A percentile compares a stretch with the other conserved stretches of the same genome.
These are phyloP conservation scores for Ecliptopera silaceata DNA, from an alignment of 2,888 invertebrate genomes.

Conservation along the genomic window DNA sequence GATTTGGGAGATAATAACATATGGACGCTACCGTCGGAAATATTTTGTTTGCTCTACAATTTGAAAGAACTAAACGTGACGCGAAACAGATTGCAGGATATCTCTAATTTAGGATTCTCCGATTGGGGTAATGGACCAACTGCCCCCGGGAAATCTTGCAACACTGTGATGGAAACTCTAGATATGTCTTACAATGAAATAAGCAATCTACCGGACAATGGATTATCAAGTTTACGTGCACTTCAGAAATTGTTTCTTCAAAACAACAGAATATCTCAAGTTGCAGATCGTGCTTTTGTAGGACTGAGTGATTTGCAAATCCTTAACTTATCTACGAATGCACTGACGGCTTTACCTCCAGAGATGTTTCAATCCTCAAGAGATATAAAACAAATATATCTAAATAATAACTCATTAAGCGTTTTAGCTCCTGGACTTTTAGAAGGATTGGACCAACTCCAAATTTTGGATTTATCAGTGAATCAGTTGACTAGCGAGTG, in stretches of 20 bases:
- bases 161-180: constrained; percentile 86
- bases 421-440: constrained; percentile 89
- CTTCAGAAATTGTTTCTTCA: constrained; percentile 88
- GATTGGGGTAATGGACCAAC: constrained; percentile 87
- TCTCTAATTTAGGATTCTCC: constrained; percentile 88
- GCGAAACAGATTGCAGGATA: constrained; percentile 90
- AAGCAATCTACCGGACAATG: constrained; percentile 86
- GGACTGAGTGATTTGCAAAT: constrained; percentile 87
- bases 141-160: constrained; percentile 87
- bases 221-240: constrained; percentile 87
- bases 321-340: constrained; percentile 91
- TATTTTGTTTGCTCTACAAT: constrained; percentile 88
- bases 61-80: constrained; percentile 88
- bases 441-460: constrained; percentile 88
- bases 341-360: constrained; percentile 89
- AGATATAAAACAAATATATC: constrained; percentile 87
- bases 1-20: constrained; percentile 90
- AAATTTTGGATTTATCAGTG: constrained; percentile 87
- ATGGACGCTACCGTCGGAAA: constrained; percentile 88
- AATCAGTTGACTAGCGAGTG: constrained; percentile 90
- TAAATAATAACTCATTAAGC: constrained; percentile 90
- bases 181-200: constrained; percentile 90
- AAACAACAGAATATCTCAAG: constrained; percentile 88
- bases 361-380: constrained; percentile 89
- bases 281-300: constrained; percentile 89